Base-by-base conservation (phyloP, 2,797 vertebrate species). In the Molossus molossus region DNA sequence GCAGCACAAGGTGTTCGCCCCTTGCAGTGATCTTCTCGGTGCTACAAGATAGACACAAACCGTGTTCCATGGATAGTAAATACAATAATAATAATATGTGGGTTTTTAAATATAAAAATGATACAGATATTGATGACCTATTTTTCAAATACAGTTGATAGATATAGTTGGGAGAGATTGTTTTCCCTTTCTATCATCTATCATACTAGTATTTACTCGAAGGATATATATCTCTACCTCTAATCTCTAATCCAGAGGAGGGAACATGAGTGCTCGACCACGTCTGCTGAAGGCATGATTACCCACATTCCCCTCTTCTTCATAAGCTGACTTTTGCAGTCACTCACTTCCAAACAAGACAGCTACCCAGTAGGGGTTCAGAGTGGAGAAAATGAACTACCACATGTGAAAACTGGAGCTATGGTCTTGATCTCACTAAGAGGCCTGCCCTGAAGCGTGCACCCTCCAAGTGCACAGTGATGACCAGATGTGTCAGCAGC, bases 381-480 rank as follows among this genome's bases (percentile, higher is more conserved):
- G 33, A 33, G 33, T 33, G 70, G 40, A 75, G 33, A 75, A 87
- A 79, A 40, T 17, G 33, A 79, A 15, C 10, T 64, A 10, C 48
- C 20, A 8, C n/a, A 25, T 55, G 4, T 60, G 23, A 95, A 96
- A 97, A 96, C 50, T 33, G 70, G 89, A 95, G 70, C 81, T 91
- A 62, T 69, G 25, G 73, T 95, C 89, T 96, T 94, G 89, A 64
- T 85, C 2, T 80, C 6, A 48, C 3, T 89, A 77, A 77, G 73
- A 62, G 0, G 0, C 13, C 69, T 80, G 11, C 23, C 5, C 5
- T 29, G 1, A n/a, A 4, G 1, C 5, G 9, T 23, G 10, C 9
- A n/a, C 29, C 3, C 3, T 48, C 21, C 10, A 5, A 20, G 57
- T 4, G 5, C 8, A 23, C 17, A 7, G 27, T 55, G 40, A 12